Percentiles rank a stretch among this genome's conserved stretches.
Evolutionary conservation across 2,888 invertebrate genomes (phyloP).

Genomic region (Calameuta pallipes): DNA sequence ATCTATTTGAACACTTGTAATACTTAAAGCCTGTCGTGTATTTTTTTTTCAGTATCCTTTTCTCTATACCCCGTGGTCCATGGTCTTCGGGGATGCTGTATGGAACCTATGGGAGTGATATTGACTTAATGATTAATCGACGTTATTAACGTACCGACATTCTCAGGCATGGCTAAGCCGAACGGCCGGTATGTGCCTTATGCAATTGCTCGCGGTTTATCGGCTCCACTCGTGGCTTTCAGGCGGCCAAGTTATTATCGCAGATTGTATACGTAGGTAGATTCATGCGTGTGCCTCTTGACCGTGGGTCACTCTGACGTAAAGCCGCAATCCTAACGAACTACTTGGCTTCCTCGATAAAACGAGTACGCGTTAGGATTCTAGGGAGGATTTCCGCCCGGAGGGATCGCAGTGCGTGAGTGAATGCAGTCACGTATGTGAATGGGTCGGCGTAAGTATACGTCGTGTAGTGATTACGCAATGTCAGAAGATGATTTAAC

Average conservation of each 20-base stretch:
- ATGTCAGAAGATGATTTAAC: not conserved
- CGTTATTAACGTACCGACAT: constrained; percentile 1
- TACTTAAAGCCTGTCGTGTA: not conserved
- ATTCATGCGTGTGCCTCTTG: not conserved
- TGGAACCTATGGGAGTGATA: not conserved
- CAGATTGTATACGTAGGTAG: not conserved
- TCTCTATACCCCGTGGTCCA: not conserved
- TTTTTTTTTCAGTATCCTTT: not conserved
- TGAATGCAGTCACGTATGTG: not conserved
- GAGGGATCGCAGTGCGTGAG: not conserved
- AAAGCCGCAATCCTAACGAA: not conserved
- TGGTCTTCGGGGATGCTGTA: not conserved
- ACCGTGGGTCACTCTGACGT: constrained; percentile 4
- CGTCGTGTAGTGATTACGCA: not conserved
- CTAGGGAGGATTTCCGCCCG: not conserved
- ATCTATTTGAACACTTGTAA: not conserved
- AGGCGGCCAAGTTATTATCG: not conserved
- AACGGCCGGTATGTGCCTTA: not conserved
- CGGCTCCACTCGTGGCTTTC: not conserved
- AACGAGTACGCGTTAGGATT: not conserved
- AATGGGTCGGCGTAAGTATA: not conserved
- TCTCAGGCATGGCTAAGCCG: not conserved
- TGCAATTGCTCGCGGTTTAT: not conserved
- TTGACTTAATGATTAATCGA: not conserved
- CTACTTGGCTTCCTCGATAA: not conserved